Conservation (phyloP, 2,113 vertebrate genomes). For the Peucedramus taeniatus region DNA sequence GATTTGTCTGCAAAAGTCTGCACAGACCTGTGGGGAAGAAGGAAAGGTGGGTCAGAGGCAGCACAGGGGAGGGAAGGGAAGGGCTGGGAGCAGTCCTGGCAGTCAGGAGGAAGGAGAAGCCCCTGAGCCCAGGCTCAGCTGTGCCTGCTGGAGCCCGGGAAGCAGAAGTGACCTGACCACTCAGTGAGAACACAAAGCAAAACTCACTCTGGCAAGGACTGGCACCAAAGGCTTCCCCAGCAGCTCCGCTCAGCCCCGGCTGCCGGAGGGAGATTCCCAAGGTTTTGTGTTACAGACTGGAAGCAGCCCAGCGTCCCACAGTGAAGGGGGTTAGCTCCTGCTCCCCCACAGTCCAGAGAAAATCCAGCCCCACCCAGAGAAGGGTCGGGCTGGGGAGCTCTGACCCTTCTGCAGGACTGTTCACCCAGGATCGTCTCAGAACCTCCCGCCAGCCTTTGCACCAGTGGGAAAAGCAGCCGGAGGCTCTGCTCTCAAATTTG, state of each 20-base stretch:
- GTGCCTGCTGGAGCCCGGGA: not conserved
- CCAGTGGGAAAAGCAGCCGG: not conserved
- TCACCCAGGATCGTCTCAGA: not conserved
- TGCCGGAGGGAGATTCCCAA: not conserved
- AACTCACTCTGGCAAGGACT: not conserved
- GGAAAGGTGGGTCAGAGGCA: not conserved
- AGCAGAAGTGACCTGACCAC: not conserved
- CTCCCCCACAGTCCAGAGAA: not conserved
- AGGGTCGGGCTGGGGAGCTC: not conserved
- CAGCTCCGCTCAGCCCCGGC: not conserved
- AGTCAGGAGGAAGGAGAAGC: not conserved
- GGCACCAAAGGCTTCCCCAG: not conserved
- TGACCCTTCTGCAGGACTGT: not conserved
- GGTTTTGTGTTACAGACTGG: not conserved
- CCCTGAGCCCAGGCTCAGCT: not conserved
- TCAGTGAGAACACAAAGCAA: not conserved
- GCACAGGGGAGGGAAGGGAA: not conserved
- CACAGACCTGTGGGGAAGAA: constrained; percentile 83
- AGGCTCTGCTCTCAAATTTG: not conserved
- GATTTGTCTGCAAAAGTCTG: constrained; percentile 92
- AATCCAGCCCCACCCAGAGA: not conserved
- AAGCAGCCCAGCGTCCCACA: not conserved
- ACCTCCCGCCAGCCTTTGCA: not conserved
- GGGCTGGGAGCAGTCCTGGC: not conserved
- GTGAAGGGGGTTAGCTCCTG: not conserved